phyloP scores from a whole-genome alignment of 2,888 invertebrate species.

The Hipparchia semele region DNA sequence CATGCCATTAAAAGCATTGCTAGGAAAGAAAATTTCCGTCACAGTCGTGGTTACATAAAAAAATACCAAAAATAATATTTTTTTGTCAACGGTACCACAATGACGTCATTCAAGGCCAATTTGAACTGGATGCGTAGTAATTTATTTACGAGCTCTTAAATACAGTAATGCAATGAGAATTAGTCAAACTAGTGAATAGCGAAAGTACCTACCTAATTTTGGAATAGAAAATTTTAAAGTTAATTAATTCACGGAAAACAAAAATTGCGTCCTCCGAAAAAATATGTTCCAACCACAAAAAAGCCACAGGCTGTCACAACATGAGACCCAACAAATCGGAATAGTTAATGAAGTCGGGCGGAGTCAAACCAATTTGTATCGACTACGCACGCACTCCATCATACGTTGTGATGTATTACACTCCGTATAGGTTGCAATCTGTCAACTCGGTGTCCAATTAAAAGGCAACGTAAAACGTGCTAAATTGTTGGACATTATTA shows the following conservation, averaged over 20 bases:
- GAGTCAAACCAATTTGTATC: conserved; percentile 57
- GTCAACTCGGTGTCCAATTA: conserved; percentile 68
- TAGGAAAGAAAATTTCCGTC: no score
- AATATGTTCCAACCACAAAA: neutral
- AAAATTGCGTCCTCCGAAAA: neutral
- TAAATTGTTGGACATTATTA: conserved; percentile 52
- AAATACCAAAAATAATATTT: no score
- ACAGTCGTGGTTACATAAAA: no score
- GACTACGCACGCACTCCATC: conserved; percentile 52
- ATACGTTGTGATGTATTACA: conserved; percentile 51
- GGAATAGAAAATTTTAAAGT: neutral
- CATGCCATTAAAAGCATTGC: no score
- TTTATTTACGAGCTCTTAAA: no score
- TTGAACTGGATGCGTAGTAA: no score
- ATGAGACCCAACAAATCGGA: conserved; percentile 43
- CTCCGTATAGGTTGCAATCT: conserved; percentile 59
- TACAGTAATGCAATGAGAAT: no score
- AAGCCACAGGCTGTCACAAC: conserved; percentile 17
- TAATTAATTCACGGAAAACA: neutral
- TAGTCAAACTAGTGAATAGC: no score
- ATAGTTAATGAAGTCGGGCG: conserved; percentile 45
- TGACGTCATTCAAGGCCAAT: no score
- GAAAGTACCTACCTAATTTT: no score
- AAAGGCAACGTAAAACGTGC: conserved; percentile 65
- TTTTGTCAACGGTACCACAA: no score